Base-by-base conservation (phyloP, 1,140 invertebrate genomes). In the Pseudomyrmex cubaensis region DNA sequence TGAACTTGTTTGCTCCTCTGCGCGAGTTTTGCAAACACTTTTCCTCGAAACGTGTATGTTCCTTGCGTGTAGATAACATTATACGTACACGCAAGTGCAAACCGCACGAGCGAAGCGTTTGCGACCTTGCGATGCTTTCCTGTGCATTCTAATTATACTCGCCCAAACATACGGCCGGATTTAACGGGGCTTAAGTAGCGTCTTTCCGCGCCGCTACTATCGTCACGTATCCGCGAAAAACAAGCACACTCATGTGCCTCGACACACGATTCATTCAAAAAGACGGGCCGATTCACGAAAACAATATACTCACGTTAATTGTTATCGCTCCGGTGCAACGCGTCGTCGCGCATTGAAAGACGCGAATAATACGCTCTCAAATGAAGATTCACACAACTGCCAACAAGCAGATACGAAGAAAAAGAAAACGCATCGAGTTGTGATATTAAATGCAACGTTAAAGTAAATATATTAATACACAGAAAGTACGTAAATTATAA, bases 81-180 rank as follows among this genome's bases (percentile, higher is more conserved):
- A 35, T 5, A 35, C 5, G 0, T 7, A 35, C 35, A 35, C 75
- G 57, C 57, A 76, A 17, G 7, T 17, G n/a, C n/a, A 8, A 70
- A 61, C 25, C 48, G 3, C 22, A n/a, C 48, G 52, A 62, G 1
- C n/a, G 15, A 5, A 17, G 9, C 54, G 35, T 57, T 57, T 50
- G 62, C 72, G 87, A 87, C 87, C 87, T 92, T 92, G 90, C 54
- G 78, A 73, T 44, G 69, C 86, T 86, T 90, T 82, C 84, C 72
- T 35, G 35, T 35, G 35, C 7, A 82, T 90, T 91, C 90, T 91
- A 92, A 92, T 92, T 91, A 92, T 91, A 88, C 57, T 76, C 82
- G 59, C 70, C 50, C 54, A 72, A 77, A 89, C 70, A 35, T 35
- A 80, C 85, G 52, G 48, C 17, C 77, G n/a, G 61, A 67, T 73